Evolutionary conservation across 2,113 vertebrate genomes (phyloP).

Genomic region (Oceanites oceanicus): DNA sequence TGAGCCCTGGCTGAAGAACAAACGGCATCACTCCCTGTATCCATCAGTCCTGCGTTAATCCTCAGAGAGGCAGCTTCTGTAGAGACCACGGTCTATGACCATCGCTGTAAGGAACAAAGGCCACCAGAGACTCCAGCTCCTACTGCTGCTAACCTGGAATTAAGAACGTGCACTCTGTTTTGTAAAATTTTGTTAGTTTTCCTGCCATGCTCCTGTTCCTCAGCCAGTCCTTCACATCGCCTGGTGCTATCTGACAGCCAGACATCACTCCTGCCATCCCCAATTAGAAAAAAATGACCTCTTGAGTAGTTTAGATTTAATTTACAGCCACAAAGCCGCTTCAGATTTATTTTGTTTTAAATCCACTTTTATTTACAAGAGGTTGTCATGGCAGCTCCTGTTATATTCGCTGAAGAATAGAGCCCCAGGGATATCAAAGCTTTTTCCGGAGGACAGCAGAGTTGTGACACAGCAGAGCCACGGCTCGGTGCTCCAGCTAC

Average conservation of each 20-base stretch:
- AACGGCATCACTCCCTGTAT: fast-evolving
- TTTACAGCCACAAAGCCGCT: background rate
- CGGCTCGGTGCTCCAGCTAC: background rate
- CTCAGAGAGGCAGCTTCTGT: background rate
- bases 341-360: background rate
- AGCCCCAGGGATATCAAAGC: background rate
- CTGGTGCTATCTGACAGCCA: background rate
- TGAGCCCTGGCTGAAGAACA: background rate
- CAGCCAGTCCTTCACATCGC: fast-evolving
- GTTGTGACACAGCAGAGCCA: background rate
- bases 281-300: background rate
- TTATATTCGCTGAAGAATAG: background rate
- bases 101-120: background rate
- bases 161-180: background rate
- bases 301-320: background rate
- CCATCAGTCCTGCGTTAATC: background rate
- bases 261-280: background rate
- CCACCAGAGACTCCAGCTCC: background rate
- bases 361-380: conserved; percentile 2
- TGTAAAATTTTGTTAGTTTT: background rate
- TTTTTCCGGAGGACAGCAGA: background rate
- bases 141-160: background rate
- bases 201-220: background rate
- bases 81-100: background rate
- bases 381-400: background rate